Percentiles rank a stretch among this genome's conserved stretches.
Evolutionary conservation across 2,797 vertebrate species (phyloP).

Genomic region (Lindbergichthys nudifrons): DNA sequence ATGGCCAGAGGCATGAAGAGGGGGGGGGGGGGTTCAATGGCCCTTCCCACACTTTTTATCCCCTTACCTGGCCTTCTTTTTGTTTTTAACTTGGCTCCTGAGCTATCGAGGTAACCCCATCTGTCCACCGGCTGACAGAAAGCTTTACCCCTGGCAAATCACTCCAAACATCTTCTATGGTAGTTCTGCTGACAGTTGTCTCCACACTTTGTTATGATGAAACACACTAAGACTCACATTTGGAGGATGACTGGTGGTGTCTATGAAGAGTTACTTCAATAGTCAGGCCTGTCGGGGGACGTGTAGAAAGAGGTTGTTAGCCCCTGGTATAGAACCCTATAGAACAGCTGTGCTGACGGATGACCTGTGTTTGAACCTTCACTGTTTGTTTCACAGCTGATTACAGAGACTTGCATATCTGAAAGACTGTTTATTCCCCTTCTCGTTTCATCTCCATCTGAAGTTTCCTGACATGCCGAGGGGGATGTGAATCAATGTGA

Average conservation of each 20-base stretch:
- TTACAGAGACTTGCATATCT: conserved; percentile 80
- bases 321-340: conserved; percentile 15
- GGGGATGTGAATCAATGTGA: conserved; percentile 81
- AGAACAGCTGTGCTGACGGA: conserved; percentile 47
- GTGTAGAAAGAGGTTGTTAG: neutral
- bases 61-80: too few relatives aligned
- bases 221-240: neutral
- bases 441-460: conserved; percentile 83
- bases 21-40: too few relatives aligned
- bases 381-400: conserved; percentile 77
- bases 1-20: too few relatives aligned
- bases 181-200: too few relatives aligned
- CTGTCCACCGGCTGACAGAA: too few relatives aligned
- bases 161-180: too few relatives aligned
- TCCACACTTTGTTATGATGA: too few relatives aligned
- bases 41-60: too few relatives aligned
- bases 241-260: neutral
- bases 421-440: conserved; percentile 76
- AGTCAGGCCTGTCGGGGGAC: neutral
- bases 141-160: too few relatives aligned
- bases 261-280: neutral
- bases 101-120: too few relatives aligned
- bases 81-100: too few relatives aligned
- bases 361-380: conserved; percentile 78
- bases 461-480: conserved; percentile 81